Percentiles rank a stretch among this genome's conserved stretches.
Conservation (phyloP, 1,140 invertebrate species). For the Lucilia cuprina region DNA sequence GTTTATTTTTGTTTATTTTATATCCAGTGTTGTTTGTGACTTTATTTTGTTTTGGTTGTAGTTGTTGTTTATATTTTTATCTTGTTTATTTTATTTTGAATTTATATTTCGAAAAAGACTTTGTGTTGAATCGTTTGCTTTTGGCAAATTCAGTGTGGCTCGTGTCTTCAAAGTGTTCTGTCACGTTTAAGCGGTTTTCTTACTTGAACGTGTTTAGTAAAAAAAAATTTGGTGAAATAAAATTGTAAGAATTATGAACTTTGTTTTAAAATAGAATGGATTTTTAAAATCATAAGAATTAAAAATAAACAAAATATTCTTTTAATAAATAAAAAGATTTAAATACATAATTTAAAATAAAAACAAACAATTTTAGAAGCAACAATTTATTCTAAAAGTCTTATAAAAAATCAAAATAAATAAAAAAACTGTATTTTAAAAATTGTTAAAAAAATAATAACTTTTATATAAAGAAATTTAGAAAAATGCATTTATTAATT, state of each 20-base stretch:
- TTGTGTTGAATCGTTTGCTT: constrained; percentile 37
- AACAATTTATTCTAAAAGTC: too few species aligned
- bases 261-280: not conserved
- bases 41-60: not conserved
- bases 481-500: too few species aligned
- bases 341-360: not conserved
- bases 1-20: not conserved
- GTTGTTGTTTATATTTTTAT: not conserved
- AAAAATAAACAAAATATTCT: not conserved
- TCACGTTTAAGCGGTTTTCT: constrained; percentile 29
- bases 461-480: too few species aligned
- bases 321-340: not conserved
- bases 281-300: not conserved
- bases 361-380: too few species aligned
- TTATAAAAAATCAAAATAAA: too few species aligned
- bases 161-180: constrained; percentile 38
- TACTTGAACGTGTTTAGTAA: not conserved
- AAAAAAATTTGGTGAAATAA: not conserved
- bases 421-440: too few species aligned
- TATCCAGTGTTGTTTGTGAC: not conserved
- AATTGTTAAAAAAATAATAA: too few species aligned
- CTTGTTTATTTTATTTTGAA: not conserved
- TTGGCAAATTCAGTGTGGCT: constrained; percentile 38
- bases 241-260: constrained; percentile 17
- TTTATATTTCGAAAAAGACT: constrained; percentile 29